These are phyloP conservation scores for Catostomus latipinnis DNA, from an alignment of 2,797 vertebrate genomes.

Conservation along the genomic window DNA sequence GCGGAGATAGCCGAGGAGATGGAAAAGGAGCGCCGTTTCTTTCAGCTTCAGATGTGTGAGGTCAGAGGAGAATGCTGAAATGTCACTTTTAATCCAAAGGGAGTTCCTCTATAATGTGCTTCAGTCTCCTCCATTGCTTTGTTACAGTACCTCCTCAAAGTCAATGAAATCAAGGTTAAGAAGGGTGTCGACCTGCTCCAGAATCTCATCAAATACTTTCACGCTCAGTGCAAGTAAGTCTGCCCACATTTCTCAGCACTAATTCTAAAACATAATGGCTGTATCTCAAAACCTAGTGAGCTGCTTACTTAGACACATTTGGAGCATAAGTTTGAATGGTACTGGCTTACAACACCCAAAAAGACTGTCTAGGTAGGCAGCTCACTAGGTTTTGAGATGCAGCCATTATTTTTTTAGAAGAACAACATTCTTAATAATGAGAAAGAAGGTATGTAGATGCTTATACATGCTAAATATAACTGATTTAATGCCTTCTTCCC, in stretches of 20 bases:
- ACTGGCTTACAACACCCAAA: too few relatives aligned
- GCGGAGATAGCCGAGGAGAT: constrained; percentile 98
- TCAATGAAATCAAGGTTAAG: constrained; percentile 99
- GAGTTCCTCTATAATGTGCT: constrained; percentile 30
- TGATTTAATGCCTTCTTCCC: constrained; percentile 22
- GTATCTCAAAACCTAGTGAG: neutral
- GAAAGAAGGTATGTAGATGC: too few relatives aligned
- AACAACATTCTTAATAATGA: too few relatives aligned
- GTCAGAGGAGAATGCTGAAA: constrained; percentile 68
- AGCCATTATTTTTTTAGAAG: neutral
- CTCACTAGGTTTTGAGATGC: neutral
- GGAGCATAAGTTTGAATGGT: neutral
- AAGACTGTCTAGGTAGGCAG: too few relatives aligned
- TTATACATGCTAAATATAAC: neutral
- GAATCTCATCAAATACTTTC: constrained; percentile 99
- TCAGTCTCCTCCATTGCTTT: constrained; percentile 46
- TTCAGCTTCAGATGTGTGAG: constrained; percentile 99
- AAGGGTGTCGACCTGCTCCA: constrained; percentile 98
- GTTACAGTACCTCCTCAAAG: constrained; percentile 96
- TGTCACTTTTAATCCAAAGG: neutral
- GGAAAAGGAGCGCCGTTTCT: constrained; percentile 97
- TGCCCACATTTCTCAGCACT: neutral
- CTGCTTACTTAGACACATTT: neutral
- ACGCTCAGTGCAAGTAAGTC: constrained; percentile 99
- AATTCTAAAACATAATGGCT: neutral